Evolutionary conservation across 92 coral and sea anemone species (phyloP).

Genomic region (Porites rus): DNA sequence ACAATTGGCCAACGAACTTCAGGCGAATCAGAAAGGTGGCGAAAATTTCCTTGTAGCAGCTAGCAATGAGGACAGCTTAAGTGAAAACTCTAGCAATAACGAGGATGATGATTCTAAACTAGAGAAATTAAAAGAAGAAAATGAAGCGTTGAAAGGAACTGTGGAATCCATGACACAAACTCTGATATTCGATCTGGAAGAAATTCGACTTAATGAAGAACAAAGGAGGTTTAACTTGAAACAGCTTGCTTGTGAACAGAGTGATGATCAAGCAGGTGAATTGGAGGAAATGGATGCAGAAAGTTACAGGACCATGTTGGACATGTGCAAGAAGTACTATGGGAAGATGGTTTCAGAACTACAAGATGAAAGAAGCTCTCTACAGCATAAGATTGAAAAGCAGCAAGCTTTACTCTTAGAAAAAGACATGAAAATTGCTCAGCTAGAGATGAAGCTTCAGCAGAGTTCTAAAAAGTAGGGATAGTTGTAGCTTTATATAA

Average conservation of each 20-base stretch:
- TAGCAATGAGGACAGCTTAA: slow-evolving; percentile 1
- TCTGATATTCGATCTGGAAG: slow-evolving; percentile 68
- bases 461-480: slow-evolving; percentile 28
- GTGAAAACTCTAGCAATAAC: slow-evolving; percentile 20
- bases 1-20: slow-evolving; percentile 66
- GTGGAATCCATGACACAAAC: slow-evolving; percentile 63
- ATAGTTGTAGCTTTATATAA: too few species aligned
- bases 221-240: slow-evolving; percentile 82
- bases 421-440: slow-evolving; percentile 85
- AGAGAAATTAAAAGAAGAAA: slow-evolving; percentile 34
- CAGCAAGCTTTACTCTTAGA: slow-evolving; percentile 80
- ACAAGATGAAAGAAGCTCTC: slow-evolving; percentile 67
- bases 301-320: slow-evolving; percentile 71
- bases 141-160: slow-evolving; percentile 32
- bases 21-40: slow-evolving; percentile 35
- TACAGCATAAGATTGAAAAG: slow-evolving; percentile 82
- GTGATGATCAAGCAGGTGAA: slow-evolving; percentile 22
- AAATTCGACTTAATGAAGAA: slow-evolving; percentile 89
- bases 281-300: slow-evolving; percentile 40
- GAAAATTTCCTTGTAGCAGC: slow-evolving; percentile 6
- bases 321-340: slow-evolving; percentile 84
- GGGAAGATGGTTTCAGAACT: slow-evolving; percentile 86
- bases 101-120: slow-evolving; percentile 29
- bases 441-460: slow-evolving; percentile 71
- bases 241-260: slow-evolving; percentile 55